phyloP scores from a whole-genome alignment of 2,888 invertebrate genomes.

The Calliopum simillimum region DNA sequence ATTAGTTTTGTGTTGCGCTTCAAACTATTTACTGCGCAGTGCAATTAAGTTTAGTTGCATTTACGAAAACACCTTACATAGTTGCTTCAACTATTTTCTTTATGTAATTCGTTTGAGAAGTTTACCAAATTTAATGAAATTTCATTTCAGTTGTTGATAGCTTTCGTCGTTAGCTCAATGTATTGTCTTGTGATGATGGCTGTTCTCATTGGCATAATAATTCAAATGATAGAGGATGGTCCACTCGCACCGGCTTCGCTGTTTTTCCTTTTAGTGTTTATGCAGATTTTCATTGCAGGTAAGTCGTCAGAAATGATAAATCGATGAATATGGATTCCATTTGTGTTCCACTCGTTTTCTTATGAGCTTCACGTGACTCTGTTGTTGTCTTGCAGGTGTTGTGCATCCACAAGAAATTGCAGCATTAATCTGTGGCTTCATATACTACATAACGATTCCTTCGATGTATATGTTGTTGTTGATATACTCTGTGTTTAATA shows the following conservation, averaged over 20 bases:
- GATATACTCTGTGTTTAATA: constrained; percentile 91
- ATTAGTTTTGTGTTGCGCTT: no score
- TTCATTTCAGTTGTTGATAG: constrained; percentile 73
- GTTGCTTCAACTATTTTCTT: no score
- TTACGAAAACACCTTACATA: no score
- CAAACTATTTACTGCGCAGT: no score
- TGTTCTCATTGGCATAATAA: constrained; percentile 82
- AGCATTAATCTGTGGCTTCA: constrained; percentile 79
- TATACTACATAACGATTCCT: constrained; percentile 93
- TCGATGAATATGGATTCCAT: not conserved
- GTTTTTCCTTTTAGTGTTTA: constrained; percentile 82
- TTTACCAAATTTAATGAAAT: not conserved
- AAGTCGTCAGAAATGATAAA: constrained; percentile 27
- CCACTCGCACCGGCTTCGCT: constrained; percentile 84
- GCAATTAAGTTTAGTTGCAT: no score
- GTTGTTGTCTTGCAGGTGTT: constrained; percentile 66
- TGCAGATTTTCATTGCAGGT: constrained; percentile 76
- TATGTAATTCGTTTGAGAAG: no score
- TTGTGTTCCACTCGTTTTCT: not conserved
- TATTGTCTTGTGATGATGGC: constrained; percentile 91
- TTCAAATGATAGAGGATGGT: constrained; percentile 84
- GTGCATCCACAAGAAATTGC: constrained; percentile 84
- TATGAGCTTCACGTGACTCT: not conserved
- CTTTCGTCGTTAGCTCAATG: constrained; percentile 79
- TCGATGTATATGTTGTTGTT: constrained; percentile 94